Evolutionary conservation across 2,113 vertebrate species (phyloP), one percentile per base, ranked within the genome.

Genomic region (Aptenodytes forsteri): DNA sequence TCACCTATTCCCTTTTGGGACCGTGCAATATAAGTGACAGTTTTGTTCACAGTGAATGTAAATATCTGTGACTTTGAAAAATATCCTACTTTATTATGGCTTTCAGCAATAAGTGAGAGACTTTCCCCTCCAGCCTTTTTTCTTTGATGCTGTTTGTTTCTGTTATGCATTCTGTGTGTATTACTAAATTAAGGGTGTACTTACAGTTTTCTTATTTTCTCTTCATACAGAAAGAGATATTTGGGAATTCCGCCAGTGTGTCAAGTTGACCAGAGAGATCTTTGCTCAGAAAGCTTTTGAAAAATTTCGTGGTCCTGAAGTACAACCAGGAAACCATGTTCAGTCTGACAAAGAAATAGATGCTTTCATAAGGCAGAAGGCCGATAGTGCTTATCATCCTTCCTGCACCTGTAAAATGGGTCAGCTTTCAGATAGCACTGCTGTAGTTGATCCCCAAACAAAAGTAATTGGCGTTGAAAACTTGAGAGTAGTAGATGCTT

Each of bases 391-490:
- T 49, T 99, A 99, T 97, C 99, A 99, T 87, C 99, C 99, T 2
- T 99, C 99, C 12, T 99, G 99, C 92, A 99, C 99, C 56, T 99
- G 99, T 83, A 99, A 99, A 97, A 99, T 99, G 99, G 99, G 99
- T 50, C 98, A 97, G 25, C 90, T 97, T 22, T 98, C 98, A 1
- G 99, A 99, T 62, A 97, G 98, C 13, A 94, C 72, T 32, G 98
- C 99, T 0, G 99, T 99, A 15, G 99, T 99, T 15, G 99, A 99
- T 95, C 98, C 98, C 0, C 97, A 99, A 76, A 98, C 99, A 2
- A 98, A 98, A 21, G 99, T 99, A 30, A 97, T 99, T 10, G 99
- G 99, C 0, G 79, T 99, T 52, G 99, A 99, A 93, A 98, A 98
- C 69, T 96, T 99, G 75, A 98, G 99, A 26, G 99, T 99, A 17